Evolutionary conservation across 2,797 vertebrate genomes (phyloP).

Genomic region (Carcharodon carcharias): DNA sequence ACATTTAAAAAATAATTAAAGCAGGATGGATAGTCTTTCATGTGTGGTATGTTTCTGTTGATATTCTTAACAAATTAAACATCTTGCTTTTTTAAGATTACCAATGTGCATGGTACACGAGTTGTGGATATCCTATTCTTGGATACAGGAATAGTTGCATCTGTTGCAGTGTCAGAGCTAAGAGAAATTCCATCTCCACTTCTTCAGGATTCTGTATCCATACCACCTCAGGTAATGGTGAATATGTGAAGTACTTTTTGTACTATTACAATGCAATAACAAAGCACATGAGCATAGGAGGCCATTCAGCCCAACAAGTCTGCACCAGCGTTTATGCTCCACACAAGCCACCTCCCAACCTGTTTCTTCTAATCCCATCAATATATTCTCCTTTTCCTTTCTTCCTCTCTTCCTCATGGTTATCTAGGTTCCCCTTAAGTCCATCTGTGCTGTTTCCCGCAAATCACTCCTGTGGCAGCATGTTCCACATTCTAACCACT

Average conservation of each 20-base stretch:
- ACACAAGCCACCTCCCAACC: not conserved
- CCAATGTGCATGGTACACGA: conserved; percentile 69
- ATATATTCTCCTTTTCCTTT: not conserved
- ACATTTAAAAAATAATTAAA: not conserved
- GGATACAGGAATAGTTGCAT: conserved; percentile 71
- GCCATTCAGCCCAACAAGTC: not conserved
- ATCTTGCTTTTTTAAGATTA: conserved; percentile 61
- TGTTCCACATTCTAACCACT: not conserved
- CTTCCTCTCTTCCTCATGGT: not conserved
- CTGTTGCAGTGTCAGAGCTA: conserved; percentile 80
- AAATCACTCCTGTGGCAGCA: not conserved
- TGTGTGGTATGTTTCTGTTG: not conserved
- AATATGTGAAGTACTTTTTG: not conserved
- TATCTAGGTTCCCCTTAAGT: not conserved
- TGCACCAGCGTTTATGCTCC: not conserved
- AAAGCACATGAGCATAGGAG: not conserved
- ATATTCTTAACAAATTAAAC: not conserved
- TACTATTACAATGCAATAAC: not conserved
- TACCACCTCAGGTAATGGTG: conserved; percentile 78
- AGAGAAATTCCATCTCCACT: conserved; percentile 73
- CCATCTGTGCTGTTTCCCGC: not conserved
- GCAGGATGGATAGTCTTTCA: not conserved
- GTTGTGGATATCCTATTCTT: conserved; percentile 78
- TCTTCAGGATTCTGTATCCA: conserved; percentile 63
- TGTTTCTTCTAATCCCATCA: not conserved